Conservation (phyloP, 2,113 vertebrate genomes). For the Anoplopoma fimbria region DNA sequence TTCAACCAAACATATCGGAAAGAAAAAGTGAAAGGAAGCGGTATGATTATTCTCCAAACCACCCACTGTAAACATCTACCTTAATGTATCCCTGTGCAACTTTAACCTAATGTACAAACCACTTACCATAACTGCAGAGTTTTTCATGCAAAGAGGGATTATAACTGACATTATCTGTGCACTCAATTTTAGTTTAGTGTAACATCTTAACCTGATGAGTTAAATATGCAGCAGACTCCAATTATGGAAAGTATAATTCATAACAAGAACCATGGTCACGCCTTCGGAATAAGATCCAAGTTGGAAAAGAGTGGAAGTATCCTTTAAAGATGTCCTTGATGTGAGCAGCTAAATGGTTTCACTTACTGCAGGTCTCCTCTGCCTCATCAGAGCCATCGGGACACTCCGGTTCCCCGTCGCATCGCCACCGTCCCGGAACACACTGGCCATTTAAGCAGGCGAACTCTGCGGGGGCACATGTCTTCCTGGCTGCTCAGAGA, state of each 20-base stretch:
- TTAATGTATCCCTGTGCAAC: neutral
- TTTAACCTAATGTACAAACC: neutral
- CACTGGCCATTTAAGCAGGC: slow-evolving; percentile 95
- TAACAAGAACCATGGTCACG: neutral
- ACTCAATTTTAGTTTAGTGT: neutral
- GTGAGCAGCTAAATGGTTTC: neutral
- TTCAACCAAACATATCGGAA: neutral
- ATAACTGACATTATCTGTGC: neutral
- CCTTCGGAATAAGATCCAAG: neutral
- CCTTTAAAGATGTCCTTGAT: neutral
- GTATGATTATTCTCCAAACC: neutral
- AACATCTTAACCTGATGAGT: neutral
- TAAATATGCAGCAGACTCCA: neutral
- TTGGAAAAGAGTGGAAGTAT: neutral
- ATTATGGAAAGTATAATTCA: neutral
- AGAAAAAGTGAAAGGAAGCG: neutral
- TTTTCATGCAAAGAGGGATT: neutral
- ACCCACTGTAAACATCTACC: neutral
- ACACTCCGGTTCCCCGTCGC: slow-evolving; percentile 95
- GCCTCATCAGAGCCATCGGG: slow-evolving; percentile 93
- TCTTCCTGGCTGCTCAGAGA: slow-evolving; percentile 84
- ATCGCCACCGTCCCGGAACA: slow-evolving; percentile 93
- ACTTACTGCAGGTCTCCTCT: slow-evolving; percentile 93
- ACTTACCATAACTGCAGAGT: neutral
- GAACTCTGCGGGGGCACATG: slow-evolving; percentile 92